Base-by-base conservation (phyloP, 2,113 vertebrate species). In the Amblyornis subalaris region DNA sequence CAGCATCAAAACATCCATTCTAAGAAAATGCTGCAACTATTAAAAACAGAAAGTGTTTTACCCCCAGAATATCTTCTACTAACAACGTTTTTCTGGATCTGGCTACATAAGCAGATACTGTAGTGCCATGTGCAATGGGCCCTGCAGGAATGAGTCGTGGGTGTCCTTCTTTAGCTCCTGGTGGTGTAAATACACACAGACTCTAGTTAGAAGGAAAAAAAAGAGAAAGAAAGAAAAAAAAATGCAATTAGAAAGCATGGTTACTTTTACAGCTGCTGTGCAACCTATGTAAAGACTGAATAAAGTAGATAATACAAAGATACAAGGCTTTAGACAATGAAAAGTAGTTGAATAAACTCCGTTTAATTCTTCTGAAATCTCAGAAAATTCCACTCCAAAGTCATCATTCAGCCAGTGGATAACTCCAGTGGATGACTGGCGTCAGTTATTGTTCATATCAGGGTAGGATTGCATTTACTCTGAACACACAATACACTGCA, bases 61-160 rank as follows among this genome's bases (percentile, higher is more conserved):
- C 99, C 98, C 98, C 99, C 74, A 98, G 97, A 96, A 99, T 98
- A 98, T 99, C 99, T 92, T 99, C 99, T 88, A 99, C 98, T 48
- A 99, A 98, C 94, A 99, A 89, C 10, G 99, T 99, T 97, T 98
- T 99, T 94, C 98, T 98, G 92, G 98, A 99, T 98, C 99, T 99
- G 98, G 99, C 99, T 98, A 99, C 99, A 55, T 99, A 98, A 91
- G 99, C 99, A 93, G 99, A 99, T 93, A 99, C 97, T 88, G 99
- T 99, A 80, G 99, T 99, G 91, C 99, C 99, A 92, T 98, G 98
- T 55, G 98, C 97, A 54, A 99, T 98, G 88, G 99, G 99, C 66
- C 99, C 99, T 18, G 98, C 98, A 38, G 99, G 99, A 95, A 99
- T 97, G 95, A 99, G 98, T 77, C 96, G 97, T 33, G 99, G 98